Base-by-base conservation (phyloP, 2,797 vertebrate species). In the Allobates femoralis region DNA sequence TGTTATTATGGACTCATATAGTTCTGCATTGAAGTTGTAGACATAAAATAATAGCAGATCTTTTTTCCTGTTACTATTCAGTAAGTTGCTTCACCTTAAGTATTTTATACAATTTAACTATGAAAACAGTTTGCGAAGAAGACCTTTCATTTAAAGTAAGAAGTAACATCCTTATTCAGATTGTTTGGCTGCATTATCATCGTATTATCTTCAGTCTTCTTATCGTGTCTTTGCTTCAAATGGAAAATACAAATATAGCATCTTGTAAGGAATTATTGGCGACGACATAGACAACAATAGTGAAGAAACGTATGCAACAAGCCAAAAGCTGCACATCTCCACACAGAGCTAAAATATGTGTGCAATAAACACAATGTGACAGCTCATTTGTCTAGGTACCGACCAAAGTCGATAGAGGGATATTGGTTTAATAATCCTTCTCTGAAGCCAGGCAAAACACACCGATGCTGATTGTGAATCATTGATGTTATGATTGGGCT, bases 381-480 rank as follows among this genome's bases (percentile, higher is more conserved):
- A 88, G 82, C 73, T 88, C 86, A 85, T 88, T 85, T 81, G 77
- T 88, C 86, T 88, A 67, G 82, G 69, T 56, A 88, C 67, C 82
- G 56, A 75, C 56, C 67, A 41, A 74, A 81, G 86, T 76, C 77
- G 41, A 85, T 85, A 67, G 69, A 81, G 55, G 86, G 69, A 88
- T 83, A 87, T 81, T 81, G 86, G 76, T 85, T 88, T 84, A 85
- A 85, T 88, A 88, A 88, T 80, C 66, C 77, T 85, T 10, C 51
- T 84, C 67, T 84, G 66, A 55, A 87, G 76, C 51, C 66, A 23
- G 32, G 46, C 77, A 81, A n/a, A 84, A 75, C 69, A 51, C 73
- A 64, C 62, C 66, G 30, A 81, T 85, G 69, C 46, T 75, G 82
- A 73, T 66, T 85, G 41, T 84, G 86, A 88, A 84, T 41, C 77